Base-by-base conservation (phyloP, 2,113 vertebrate species). In the Hippocampus mohnikei region DNA sequence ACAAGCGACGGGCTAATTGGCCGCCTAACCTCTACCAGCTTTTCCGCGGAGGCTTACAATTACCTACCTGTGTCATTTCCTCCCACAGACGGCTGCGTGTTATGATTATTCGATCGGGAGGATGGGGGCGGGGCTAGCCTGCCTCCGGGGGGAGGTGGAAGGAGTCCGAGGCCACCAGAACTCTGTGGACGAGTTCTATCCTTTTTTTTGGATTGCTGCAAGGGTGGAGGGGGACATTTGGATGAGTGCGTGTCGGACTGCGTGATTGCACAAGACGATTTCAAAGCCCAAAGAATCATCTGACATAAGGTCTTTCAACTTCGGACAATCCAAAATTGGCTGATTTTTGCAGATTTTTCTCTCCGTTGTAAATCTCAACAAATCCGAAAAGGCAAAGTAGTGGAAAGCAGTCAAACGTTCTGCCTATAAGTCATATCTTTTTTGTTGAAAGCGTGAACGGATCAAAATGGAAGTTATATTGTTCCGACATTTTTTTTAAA, bases 141-240 rank as follows among this genome's bases (percentile, higher is more conserved):
- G 76, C 95, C 94, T 66, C 95, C 95, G 0, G 96, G 96, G 2
- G 96, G 96, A 16, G 96, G 96, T 6, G 96, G 96, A 69, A 98
- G 93, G 69, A 96, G 90, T 53, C 93, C 95, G 12, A 95, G 66
- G 11, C 95, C 94, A 9, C 94, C 95, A 69, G 94, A 67, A 62
- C 94, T 93, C 75, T 94, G 70, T 0, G 88, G 87, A 76, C 93
- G 94, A 67, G 94, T 89, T 84, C 95, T 94, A 65, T 93, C 94
- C 85, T 92, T 96, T 91, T 95, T 96, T 70, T 93, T 93, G 0
- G 90, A 94, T 92, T 96, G 95, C 84, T 96, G 13, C 90, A 90
- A 44, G 12, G 13, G 42, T 12, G 13, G 10, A 3, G 11, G 64
- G 46, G 23, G 65, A 69, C 66, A 37, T 25, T 46, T 15, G 15